These are phyloP conservation scores for Heliothis virescens DNA, from an alignment of 1,140 invertebrate genomes.

Conservation along the genomic window DNA sequence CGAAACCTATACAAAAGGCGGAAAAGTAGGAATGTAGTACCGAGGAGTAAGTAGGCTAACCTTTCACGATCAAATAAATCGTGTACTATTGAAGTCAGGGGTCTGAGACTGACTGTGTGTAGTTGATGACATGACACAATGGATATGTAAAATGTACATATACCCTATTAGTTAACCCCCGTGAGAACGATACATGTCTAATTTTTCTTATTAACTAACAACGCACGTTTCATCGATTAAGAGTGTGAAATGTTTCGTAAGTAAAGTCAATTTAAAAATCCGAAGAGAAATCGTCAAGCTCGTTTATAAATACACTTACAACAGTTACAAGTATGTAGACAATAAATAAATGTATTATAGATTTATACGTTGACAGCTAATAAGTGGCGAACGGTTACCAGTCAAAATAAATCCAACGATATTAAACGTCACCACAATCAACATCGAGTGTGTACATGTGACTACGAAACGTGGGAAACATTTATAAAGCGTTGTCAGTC, in stretches of 20 bases:
- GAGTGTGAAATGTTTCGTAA: constrained; percentile 26
- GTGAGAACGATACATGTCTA: constrained; percentile 22
- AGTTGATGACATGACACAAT: constrained; percentile 24
- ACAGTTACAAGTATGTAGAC: constrained; percentile 16
- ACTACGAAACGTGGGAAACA: constrained; percentile 73
- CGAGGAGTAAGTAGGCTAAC: constrained; percentile 38
- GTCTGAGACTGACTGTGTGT: constrained; percentile 9
- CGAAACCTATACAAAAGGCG: constrained; percentile 24
- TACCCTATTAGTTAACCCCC: not conserved
- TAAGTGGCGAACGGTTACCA: constrained; percentile 59
- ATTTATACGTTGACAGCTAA: constrained; percentile 54
- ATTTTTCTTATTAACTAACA: constrained; percentile 12
- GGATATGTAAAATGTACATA: not conserved
- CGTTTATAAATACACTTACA: constrained; percentile 35
- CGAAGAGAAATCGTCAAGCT: constrained; percentile 24
- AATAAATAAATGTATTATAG: constrained; percentile 47
- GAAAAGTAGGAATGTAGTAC: constrained; percentile 37
- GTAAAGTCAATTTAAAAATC: constrained; percentile 22
- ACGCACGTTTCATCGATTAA: constrained; percentile 31
- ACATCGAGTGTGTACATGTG: constrained; percentile 64
- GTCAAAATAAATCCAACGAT: constrained; percentile 63
- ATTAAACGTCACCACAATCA: constrained; percentile 63
- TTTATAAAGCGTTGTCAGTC: constrained; percentile 60
- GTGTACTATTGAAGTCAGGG: constrained; percentile 27
- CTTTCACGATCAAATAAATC: constrained; percentile 42